phyloP scores from a whole-genome alignment of 2,113 vertebrate genomes.

The Ophthalmolycus amberensis region DNA sequence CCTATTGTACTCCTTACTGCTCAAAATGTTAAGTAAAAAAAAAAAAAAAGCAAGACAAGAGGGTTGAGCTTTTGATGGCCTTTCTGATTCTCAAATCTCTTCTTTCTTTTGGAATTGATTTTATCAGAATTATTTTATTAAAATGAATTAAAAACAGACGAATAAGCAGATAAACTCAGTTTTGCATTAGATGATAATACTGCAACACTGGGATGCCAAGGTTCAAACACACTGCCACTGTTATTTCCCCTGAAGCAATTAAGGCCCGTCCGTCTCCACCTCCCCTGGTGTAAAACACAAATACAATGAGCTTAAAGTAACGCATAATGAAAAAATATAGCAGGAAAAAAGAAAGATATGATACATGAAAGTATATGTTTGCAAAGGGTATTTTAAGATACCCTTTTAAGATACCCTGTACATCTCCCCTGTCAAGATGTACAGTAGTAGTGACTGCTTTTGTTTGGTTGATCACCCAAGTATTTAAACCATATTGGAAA shows the following conservation, averaged over 20 bases:
- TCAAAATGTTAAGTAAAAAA: neutral
- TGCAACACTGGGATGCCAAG: neutral
- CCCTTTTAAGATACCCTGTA: neutral
- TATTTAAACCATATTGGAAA: neutral
- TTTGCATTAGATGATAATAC: neutral
- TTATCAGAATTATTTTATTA: neutral
- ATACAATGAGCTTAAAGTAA: neutral
- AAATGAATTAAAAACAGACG: conserved; percentile 4
- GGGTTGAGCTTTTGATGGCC: neutral
- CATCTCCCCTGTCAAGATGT: neutral
- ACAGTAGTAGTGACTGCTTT: neutral
- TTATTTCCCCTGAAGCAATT: neutral
- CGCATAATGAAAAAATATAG: neutral
- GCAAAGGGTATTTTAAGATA: neutral
- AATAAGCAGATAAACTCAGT: conserved; percentile 14
- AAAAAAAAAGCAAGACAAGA: neutral
- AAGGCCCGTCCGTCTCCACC: neutral
- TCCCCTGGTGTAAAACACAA: neutral
- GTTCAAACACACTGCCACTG: neutral
- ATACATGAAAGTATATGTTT: neutral
- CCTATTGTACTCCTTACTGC: neutral
- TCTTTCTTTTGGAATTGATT: conserved; percentile 26
- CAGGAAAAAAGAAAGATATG: neutral
- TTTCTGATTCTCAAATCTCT: conserved; percentile 14
- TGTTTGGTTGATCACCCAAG: neutral